A percentile compares a stretch with the other conserved stretches of the same genome.
Evolutionary conservation across 2,888 invertebrate genomes (phyloP).

Genomic region (Mythimna ferrago): DNA sequence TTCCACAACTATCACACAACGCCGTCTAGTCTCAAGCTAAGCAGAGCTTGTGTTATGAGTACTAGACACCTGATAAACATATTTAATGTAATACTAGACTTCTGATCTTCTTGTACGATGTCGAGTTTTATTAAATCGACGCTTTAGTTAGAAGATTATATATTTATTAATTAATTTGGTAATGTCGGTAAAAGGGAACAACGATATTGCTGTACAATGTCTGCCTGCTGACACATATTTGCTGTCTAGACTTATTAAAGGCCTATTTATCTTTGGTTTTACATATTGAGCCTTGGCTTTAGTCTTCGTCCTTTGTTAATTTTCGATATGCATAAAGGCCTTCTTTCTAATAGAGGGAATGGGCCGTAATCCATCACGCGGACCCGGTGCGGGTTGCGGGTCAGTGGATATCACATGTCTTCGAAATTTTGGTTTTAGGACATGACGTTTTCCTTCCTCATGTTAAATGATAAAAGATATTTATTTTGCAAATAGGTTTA

Average conservation of each 20-base stretch:
- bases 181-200: conserved; percentile 13
- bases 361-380: too few species aligned
- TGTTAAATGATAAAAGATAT: too few species aligned
- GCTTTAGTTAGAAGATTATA: conserved; percentile 33
- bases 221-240: neutral
- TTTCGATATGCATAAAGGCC: neutral
- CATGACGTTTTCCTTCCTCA: too few species aligned
- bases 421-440: too few species aligned
- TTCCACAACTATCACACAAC: too few species aligned
- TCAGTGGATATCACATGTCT: too few species aligned
- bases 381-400: too few species aligned
- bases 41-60: too few species aligned
- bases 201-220: conserved; percentile 12
- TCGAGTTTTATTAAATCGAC: conserved; percentile 22
- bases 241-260: neutral
- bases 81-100: neutral
- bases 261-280: neutral
- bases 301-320: neutral
- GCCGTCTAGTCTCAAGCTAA: too few species aligned
- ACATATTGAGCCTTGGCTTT: neutral
- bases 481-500: too few species aligned
- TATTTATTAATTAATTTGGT: conserved; percentile 36
- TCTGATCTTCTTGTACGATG: neutral
- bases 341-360: too few species aligned
- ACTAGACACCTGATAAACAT: too few species aligned